Evolutionary conservation across 2,113 vertebrate genomes (phyloP).

Genomic region (Recurvirostra avosetta): DNA sequence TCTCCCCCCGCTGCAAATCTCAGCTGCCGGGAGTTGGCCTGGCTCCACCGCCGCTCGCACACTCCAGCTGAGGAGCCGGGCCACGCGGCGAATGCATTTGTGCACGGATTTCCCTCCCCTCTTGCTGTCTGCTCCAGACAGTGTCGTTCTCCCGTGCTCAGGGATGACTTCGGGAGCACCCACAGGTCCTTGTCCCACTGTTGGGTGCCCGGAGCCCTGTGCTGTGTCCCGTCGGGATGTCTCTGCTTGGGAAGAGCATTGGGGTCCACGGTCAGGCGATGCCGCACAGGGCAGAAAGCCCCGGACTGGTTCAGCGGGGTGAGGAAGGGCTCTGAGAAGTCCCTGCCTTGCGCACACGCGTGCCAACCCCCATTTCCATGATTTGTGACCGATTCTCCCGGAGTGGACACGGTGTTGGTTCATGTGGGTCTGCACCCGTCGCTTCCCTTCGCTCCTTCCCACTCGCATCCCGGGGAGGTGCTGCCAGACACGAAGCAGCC

Average conservation of each 20-base stretch:
- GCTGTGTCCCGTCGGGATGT: accelerated
- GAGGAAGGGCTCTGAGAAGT: not conserved
- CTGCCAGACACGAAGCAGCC: not conserved
- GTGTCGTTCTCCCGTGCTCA: accelerated
- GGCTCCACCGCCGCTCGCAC: not conserved
- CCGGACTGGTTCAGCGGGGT: not conserved
- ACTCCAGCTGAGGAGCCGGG: not conserved
- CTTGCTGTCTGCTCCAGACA: not conserved
- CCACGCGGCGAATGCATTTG: not conserved
- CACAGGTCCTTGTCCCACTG: not conserved
- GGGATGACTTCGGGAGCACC: not conserved
- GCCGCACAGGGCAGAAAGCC: not conserved
- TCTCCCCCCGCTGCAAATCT: not conserved
- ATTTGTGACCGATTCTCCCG: accelerated
- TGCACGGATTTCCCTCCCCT: not conserved
- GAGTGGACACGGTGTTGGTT: not conserved
- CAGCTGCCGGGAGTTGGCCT: not conserved
- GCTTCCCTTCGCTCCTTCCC: not conserved
- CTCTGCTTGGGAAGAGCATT: not conserved
- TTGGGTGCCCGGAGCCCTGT: accelerated
- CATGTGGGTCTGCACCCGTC: accelerated
- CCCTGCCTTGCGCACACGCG: not conserved
- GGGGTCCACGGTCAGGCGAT: not conserved
- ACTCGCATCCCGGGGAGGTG: accelerated
- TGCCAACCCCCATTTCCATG: accelerated